A percentile compares a stretch with the other conserved stretches of the same genome.
phyloP scores from a whole-genome alignment of 92 coral and sea anemone genomes.

The Isaurus tuberculatus region DNA sequence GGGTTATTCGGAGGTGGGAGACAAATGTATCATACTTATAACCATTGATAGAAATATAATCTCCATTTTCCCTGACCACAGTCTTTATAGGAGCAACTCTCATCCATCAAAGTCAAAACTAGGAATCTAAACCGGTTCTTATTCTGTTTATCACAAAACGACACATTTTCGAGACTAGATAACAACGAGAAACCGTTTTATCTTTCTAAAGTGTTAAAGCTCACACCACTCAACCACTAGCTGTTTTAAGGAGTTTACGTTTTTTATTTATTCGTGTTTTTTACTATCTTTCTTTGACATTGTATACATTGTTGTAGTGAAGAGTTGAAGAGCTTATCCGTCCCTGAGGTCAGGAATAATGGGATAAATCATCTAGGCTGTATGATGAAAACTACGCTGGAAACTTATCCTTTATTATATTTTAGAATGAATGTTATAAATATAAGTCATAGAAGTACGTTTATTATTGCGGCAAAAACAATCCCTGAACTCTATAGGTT shows the following conservation, averaged over 20 bases:
- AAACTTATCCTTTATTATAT: not conserved
- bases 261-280: not conserved
- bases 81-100: slow-evolving; percentile 45
- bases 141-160: slow-evolving; percentile 49
- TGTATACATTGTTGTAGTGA: not conserved
- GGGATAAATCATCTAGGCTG: slow-evolving; percentile 20
- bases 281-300: not conserved
- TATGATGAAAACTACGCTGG: slow-evolving; percentile 25
- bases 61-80: slow-evolving; percentile 41
- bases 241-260: not conserved
- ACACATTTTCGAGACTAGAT: slow-evolving; percentile 43
- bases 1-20: slow-evolving; percentile 49
- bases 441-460: not conserved
- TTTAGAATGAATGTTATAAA: not conserved
- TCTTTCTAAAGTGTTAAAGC: slow-evolving; percentile 21
- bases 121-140: slow-evolving; percentile 48
- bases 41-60: slow-evolving; percentile 39
- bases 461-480: not conserved
- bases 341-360: slow-evolving; percentile 35
- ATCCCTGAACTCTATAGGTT: slow-evolving; percentile 21
- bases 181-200: slow-evolving; percentile 36
- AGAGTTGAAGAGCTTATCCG: not conserved
- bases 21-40: slow-evolving; percentile 39
- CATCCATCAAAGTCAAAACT: slow-evolving; percentile 50
- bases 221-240: slow-evolving; percentile 2